Evolutionary conservation across 2,797 vertebrate species (phyloP).

Genomic region (Melanogrammus aeglefinus): DNA sequence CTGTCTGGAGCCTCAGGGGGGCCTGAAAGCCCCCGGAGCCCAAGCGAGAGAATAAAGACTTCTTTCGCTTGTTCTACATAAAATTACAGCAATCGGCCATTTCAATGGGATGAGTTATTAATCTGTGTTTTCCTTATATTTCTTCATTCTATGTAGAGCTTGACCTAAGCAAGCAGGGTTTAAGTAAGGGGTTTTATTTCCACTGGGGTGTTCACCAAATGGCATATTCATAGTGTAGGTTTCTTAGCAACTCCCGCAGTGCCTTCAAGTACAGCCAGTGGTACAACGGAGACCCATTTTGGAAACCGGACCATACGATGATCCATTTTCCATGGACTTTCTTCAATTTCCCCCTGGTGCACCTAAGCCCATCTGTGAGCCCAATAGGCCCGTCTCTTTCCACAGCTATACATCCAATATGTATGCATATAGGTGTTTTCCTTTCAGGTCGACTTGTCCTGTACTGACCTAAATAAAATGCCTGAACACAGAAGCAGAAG

Average conservation of each 20-base stretch:
- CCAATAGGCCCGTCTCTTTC: not conserved
- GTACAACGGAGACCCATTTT: not conserved
- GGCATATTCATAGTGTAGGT: not conserved
- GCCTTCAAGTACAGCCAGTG: not conserved
- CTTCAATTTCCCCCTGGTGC: not conserved
- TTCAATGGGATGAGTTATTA: not conserved
- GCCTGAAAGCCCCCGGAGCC: not conserved
- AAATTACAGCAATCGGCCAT: not conserved
- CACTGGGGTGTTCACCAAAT: not conserved
- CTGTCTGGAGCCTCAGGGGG: not conserved
- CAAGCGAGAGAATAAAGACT: not conserved
- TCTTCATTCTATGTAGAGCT: not conserved
- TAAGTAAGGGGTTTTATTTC: not conserved
- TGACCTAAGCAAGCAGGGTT: not conserved
- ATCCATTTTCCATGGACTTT: not conserved
- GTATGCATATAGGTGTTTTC: not conserved
- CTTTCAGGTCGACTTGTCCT: not conserved
- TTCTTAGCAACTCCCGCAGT: not conserved
- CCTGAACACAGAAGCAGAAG: not conserved
- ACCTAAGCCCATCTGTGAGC: not conserved
- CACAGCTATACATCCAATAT: not conserved
- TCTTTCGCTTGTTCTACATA: not conserved
- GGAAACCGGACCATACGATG: not conserved
- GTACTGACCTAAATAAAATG: not conserved
- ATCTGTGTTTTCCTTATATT: not conserved